A percentile compares a stretch with the other conserved stretches of the same genome.
Conservation (phyloP, 2,113 vertebrate genomes). For the Xiphophorus maculatus region DNA sequence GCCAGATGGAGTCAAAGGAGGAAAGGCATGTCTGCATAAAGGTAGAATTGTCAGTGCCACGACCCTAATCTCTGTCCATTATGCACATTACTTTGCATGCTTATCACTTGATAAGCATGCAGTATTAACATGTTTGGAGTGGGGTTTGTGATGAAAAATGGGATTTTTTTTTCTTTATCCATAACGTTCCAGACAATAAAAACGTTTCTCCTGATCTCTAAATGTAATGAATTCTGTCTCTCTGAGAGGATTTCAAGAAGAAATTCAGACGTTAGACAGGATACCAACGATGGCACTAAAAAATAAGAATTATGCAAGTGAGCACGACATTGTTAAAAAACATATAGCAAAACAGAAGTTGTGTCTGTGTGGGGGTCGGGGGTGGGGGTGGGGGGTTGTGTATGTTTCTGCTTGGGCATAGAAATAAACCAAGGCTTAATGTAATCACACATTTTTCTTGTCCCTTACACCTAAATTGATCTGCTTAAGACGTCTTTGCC, state of each 20-base stretch:
- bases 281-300: neutral
- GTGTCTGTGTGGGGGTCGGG: neutral
- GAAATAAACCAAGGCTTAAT: neutral
- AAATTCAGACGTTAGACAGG: neutral
- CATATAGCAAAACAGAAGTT: neutral
- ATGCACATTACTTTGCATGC: conserved; percentile 52
- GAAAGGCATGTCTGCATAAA: conserved; percentile 7
- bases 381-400: no score
- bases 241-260: conserved; percentile 2
- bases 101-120: conserved; percentile 20
- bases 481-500: no score
- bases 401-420: neutral
- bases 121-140: conserved; percentile 23
- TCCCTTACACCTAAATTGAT: neutral
- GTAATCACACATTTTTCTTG: neutral
- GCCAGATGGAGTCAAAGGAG: conserved; percentile 1
- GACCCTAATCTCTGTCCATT: conserved; percentile 67
- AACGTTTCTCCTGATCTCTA: neutral
- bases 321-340: neutral
- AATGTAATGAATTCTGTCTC: neutral
- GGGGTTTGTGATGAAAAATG: conserved; percentile 41
- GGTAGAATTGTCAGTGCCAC: conserved; percentile 36
- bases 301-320: neutral
- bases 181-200: neutral
- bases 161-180: conserved; percentile 24